Percentiles rank a stretch among this genome's conserved stretches.
These are phyloP conservation scores for Halyomorpha halys DNA, from an alignment of 1,140 invertebrate genomes.

Conservation along the genomic window DNA sequence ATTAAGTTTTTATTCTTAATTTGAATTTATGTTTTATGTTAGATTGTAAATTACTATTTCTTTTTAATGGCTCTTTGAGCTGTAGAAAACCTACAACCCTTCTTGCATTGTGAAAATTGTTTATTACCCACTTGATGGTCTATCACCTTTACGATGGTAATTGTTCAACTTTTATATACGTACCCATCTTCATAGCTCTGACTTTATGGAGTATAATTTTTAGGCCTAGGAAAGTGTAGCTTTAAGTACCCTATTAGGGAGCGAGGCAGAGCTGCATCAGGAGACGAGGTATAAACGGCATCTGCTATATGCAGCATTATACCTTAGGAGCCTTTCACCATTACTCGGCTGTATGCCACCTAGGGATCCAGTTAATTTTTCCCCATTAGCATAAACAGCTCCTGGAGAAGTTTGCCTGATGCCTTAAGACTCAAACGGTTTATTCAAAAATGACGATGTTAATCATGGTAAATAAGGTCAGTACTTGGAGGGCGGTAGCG, in stretches of 20 bases:
- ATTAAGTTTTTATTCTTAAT: no score
- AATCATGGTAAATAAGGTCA: slow-evolving; percentile 1
- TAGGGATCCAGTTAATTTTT: not conserved
- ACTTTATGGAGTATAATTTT: slow-evolving; percentile 11
- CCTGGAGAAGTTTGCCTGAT: not conserved
- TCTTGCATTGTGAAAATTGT: no score
- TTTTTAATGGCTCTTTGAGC: no score
- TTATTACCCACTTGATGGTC: not conserved
- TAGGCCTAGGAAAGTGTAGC: not conserved
- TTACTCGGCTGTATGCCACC: slow-evolving; percentile 6
- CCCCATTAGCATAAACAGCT: slow-evolving; percentile 11
- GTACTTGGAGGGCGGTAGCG: not conserved
- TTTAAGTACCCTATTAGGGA: slow-evolving; percentile 12
- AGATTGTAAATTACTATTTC: no score
- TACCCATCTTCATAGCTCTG: not conserved
- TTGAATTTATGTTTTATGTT: no score
- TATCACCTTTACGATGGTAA: not conserved
- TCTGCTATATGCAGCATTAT: not conserved
- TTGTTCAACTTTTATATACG: no score
- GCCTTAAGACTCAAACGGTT: not conserved
- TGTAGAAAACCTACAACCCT: no score
- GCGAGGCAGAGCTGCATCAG: not conserved
- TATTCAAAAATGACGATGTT: not conserved
- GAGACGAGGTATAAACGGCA: not conserved
- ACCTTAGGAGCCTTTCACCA: slow-evolving; percentile 1